A percentile compares a stretch with the other conserved stretches of the same genome.
Conservation (phyloP, 2,797 vertebrate species). For the Nyctalus aviator region DNA sequence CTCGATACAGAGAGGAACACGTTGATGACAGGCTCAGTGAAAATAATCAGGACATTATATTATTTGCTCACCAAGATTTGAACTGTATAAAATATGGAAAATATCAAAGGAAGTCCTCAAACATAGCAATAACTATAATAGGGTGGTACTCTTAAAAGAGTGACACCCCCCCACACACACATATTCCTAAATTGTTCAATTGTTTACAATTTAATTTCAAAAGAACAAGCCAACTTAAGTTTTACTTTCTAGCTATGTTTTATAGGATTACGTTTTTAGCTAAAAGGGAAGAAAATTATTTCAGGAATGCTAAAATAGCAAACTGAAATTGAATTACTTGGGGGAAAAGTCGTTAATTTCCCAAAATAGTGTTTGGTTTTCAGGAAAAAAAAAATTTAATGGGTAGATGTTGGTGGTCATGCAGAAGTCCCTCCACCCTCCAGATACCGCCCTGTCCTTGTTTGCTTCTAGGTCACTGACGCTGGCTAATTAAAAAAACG, state of each 20-base stretch:
- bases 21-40: background rate
- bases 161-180: background rate
- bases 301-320: slow-evolving; percentile 28
- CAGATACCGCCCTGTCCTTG: background rate
- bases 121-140: background rate
- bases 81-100: background rate
- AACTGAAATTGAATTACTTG: slow-evolving; percentile 39
- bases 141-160: too few species aligned
- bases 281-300: slow-evolving; percentile 42
- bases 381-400: background rate
- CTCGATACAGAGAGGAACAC: background rate
- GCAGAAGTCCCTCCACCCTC: background rate
- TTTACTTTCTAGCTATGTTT: background rate
- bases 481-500: background rate
- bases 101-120: background rate
- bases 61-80: slow-evolving; percentile 19
- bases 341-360: background rate
- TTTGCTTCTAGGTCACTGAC: background rate
- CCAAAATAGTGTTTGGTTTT: slow-evolving; percentile 23
- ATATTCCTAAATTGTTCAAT: background rate
- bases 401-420: background rate
- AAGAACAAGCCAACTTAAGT: background rate
- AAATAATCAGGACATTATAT: background rate
- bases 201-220: slow-evolving; percentile 28
- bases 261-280: slow-evolving; percentile 8